Conservation (phyloP, 2,113 vertebrate species). For the Pterophyllum scalare region DNA sequence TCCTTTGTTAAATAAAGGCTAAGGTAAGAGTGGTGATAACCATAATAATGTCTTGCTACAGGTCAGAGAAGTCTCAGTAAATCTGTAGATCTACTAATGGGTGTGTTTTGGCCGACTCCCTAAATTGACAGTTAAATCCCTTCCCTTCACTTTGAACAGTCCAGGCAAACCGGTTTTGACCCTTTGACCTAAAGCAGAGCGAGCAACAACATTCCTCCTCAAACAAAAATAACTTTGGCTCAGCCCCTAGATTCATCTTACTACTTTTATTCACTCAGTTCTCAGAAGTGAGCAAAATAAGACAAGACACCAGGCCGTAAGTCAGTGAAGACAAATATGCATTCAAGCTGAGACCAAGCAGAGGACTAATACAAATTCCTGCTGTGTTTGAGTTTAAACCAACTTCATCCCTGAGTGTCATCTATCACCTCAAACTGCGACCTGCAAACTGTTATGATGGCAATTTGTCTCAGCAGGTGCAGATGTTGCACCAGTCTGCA, state of each 20-base stretch:
- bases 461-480: slow-evolving; percentile 15
- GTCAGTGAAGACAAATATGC: background rate
- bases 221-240: slow-evolving; percentile 14
- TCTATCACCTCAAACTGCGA: slow-evolving; percentile 21
- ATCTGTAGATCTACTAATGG: background rate
- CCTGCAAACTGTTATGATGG: background rate
- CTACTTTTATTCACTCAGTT: background rate
- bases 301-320: background rate
- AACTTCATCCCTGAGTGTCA: background rate
- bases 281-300: background rate
- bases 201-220: slow-evolving; percentile 5
- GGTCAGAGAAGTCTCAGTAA: background rate
- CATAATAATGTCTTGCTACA: background rate
- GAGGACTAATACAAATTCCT: background rate
- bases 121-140: slow-evolving; percentile 23
- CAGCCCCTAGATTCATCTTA: background rate
- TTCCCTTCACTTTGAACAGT: background rate
- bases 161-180: background rate
- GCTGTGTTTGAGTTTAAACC: background rate
- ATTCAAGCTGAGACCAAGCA: background rate
- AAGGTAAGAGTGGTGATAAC: background rate
- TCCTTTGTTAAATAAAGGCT: background rate
- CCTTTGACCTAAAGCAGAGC: background rate
- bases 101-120: background rate
- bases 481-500: background rate